These are phyloP conservation scores for Brachionus koreanus DNA, from an alignment of 1,140 invertebrate species.

Conservation along the genomic window DNA sequence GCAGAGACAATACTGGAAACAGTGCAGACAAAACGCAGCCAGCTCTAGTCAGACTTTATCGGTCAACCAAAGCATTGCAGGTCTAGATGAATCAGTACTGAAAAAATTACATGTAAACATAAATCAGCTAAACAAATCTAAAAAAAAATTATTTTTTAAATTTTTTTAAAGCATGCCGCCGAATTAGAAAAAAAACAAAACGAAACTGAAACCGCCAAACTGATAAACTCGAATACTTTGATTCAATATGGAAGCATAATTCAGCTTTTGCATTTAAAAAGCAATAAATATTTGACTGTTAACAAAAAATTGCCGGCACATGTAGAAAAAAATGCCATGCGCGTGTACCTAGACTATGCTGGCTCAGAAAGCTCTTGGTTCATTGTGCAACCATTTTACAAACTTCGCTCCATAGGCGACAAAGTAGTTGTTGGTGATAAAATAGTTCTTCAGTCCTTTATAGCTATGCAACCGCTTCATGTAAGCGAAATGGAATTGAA, in stretches of 20 bases:
- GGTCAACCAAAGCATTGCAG: background rate
- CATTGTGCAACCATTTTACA: slow-evolving; percentile 95
- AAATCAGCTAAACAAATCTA: too few species aligned
- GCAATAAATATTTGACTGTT: slow-evolving; percentile 96
- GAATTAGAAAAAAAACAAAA: slow-evolving; percentile 97
- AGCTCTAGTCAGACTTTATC: background rate
- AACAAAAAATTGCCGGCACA: slow-evolving; percentile 93
- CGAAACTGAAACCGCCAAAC: slow-evolving; percentile 89
- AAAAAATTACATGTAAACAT: slow-evolving; percentile 40
- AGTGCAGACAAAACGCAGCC: slow-evolving; percentile 38
- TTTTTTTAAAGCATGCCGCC: slow-evolving; percentile 78
- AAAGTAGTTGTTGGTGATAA: slow-evolving; percentile 90
- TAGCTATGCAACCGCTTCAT: slow-evolving; percentile 89
- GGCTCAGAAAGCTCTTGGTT: slow-evolving; percentile 99
- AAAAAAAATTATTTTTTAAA: slow-evolving; percentile 42
- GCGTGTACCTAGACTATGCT: slow-evolving; percentile 88
- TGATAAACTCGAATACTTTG: slow-evolving; percentile 70
- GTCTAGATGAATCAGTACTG: slow-evolving; percentile 33
- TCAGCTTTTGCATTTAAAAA: slow-evolving; percentile 90
- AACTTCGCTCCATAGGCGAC: slow-evolving; percentile 85
- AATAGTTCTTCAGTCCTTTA: slow-evolving; percentile 91
- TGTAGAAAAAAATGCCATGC: slow-evolving; percentile 96
- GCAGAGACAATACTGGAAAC: slow-evolving; percentile 98
- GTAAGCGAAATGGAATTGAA: slow-evolving; percentile 84
- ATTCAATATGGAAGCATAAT: slow-evolving; percentile 76